Conservation (phyloP, 2,113 vertebrate genomes). For the Naja naja region DNA sequence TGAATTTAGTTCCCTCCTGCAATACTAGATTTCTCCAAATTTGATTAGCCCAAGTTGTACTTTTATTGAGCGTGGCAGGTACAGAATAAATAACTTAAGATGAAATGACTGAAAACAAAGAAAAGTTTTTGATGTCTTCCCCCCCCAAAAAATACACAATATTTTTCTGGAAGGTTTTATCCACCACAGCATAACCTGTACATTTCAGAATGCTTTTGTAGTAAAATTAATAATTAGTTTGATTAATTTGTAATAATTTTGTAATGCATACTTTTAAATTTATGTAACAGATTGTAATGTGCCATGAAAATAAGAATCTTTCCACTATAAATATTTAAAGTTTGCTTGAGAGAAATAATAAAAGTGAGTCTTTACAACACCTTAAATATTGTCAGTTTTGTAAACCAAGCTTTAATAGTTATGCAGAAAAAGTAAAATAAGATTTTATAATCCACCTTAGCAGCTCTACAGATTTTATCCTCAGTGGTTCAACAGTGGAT, state of each 20-base stretch:
- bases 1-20: conserved; percentile 12
- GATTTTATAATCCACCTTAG: not conserved
- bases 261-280: not conserved
- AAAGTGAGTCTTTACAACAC: not conserved
- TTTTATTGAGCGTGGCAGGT: conserved; percentile 24
- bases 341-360: not conserved
- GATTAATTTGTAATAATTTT: not conserved
- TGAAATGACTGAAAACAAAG: conserved; percentile 7
- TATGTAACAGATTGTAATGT: not conserved
- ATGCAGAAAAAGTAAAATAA: not conserved
- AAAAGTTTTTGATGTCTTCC: not conserved
- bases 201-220: not conserved
- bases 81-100: conserved; percentile 7
- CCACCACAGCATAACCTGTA: not conserved
- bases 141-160: not conserved
- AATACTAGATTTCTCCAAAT: conserved; percentile 24
- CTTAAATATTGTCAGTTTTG: not conserved
- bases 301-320: not conserved
- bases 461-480: not conserved
- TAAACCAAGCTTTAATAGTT: not conserved
- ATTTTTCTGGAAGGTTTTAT: conserved; percentile 1
- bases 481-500: not conserved
- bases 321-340: not conserved
- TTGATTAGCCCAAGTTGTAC: conserved; percentile 14
- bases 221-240: not conserved